phyloP scores from a whole-genome alignment of 2,888 invertebrate species.

The Ramazzottius varieornatus region DNA sequence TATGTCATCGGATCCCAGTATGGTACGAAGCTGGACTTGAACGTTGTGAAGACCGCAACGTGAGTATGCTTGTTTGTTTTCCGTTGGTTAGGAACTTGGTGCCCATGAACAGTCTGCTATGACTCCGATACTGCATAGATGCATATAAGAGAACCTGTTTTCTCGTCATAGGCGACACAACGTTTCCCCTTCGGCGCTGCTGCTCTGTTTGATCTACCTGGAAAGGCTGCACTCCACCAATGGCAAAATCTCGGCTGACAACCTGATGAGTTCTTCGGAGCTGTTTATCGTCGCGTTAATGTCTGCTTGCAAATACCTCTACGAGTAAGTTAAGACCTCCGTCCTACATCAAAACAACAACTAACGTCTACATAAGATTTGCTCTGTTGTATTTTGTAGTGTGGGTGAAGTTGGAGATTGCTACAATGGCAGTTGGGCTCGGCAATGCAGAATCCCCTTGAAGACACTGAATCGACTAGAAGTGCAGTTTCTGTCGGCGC shows the following conservation, averaged over 20 bases:
- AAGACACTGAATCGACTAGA: not conserved
- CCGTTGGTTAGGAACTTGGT: no score
- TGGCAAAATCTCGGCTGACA: not conserved
- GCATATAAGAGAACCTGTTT: no score
- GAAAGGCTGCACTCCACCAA: not conserved
- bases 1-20: not conserved
- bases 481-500: not conserved
- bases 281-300: not conserved
- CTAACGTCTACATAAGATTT: not conserved
- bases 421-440: slow-evolving; percentile 1
- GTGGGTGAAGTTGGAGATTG: not conserved
- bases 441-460: not conserved
- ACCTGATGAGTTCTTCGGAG: not conserved
- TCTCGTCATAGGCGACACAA: not conserved
- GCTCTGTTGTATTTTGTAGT: not conserved
- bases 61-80: not conserved
- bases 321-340: not conserved
- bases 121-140: no score
- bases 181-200: not conserved
- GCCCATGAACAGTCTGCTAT: no score
- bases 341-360: not conserved
- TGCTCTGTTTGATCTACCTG: not conserved
- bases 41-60: not conserved
- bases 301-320: not conserved
- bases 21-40: not conserved